Base-by-base conservation (phyloP, 2,113 vertebrate species). In the Nipponia nippon region DNA sequence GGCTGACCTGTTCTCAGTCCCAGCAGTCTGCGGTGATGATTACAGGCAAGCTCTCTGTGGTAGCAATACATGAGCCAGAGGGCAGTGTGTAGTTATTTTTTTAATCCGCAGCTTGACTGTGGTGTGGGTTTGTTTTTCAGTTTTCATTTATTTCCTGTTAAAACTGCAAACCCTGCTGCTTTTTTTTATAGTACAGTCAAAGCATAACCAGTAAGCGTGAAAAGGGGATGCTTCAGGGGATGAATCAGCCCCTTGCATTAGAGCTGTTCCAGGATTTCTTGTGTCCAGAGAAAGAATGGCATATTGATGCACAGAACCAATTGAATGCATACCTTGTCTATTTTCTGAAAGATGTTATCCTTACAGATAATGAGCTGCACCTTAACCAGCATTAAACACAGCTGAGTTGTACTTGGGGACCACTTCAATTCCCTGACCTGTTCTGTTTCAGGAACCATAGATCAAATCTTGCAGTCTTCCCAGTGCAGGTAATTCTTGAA, bases 71-170 rank as follows among this genome's bases (percentile, higher is more conserved):
- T 42, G 89, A 98, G 95, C 96, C 95, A 97, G 97, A 94, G 94
- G 95, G 95, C 96, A 96, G 82, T 96, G 89, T 96, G 91, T 93
- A 88, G 89, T 96, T 94, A 89, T 73, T 93, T 93, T 96, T 96
- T 92, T 89, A 94, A 96, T 95, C 93, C 72, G 73, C 81, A 77
- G 82, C 67, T 88, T 93, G 83, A 77, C 90, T 96, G 87, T 81
- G 71, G 76, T 65, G 75, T 80, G 66, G 82, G 78, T 49, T 97
- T 95, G 82, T 49, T 92, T 97, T 95, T 93, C 19, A 65, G 69
- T 94, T 97, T 93, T 97, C 59, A 66, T 95, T 96, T 97, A 76
- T 93, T 97, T 97, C 83, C 85, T 95, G 79, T 93, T 96, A 92
- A 95, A 92, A 71, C 91, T 94, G 90, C 83, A 96, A 96, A 58